Percentiles rank a stretch among this genome's conserved stretches.
These are phyloP conservation scores for Laupala kohalensis DNA, from an alignment of 1,140 invertebrate species.

Conservation along the genomic window DNA sequence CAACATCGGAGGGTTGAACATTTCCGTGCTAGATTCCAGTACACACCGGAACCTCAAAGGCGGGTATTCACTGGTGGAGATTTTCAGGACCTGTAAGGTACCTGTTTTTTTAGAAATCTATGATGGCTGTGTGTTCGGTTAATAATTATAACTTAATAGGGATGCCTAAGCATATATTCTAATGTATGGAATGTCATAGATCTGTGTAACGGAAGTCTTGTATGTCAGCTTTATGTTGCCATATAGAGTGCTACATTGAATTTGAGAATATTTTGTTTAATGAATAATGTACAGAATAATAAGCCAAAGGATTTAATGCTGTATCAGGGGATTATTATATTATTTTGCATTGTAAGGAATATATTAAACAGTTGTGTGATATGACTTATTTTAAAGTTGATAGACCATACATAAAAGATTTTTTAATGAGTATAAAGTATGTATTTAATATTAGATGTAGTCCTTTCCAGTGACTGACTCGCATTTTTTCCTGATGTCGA, in stretches of 20 bases:
- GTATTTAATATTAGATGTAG: no score
- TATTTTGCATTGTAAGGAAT: no score
- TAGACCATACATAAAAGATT: no score
- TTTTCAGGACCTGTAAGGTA: conserved; percentile 11
- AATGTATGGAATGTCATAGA: no score
- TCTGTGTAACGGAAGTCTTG: neutral
- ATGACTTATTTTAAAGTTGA: no score
- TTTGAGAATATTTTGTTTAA: neutral
- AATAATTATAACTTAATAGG: neutral
- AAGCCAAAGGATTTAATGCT: neutral
- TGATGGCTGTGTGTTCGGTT: neutral
- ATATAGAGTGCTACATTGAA: neutral
- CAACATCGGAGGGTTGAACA: conserved; percentile 36
- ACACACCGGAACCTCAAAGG: conserved; percentile 57
- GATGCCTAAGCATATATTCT: no score
- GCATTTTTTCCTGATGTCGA: no score
- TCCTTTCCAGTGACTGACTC: no score
- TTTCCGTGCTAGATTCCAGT: conserved; percentile 43
- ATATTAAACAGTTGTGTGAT: no score
- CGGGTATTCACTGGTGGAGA: conserved; percentile 33
- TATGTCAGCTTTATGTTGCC: neutral
- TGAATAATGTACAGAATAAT: neutral
- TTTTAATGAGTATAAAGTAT: no score
- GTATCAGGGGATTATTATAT: no score
- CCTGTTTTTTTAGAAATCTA: neutral